Percentiles rank a stretch among this genome's conserved stretches.
phyloP scores from a whole-genome alignment of 2,113 vertebrate species.

The Sialia sialis region DNA sequence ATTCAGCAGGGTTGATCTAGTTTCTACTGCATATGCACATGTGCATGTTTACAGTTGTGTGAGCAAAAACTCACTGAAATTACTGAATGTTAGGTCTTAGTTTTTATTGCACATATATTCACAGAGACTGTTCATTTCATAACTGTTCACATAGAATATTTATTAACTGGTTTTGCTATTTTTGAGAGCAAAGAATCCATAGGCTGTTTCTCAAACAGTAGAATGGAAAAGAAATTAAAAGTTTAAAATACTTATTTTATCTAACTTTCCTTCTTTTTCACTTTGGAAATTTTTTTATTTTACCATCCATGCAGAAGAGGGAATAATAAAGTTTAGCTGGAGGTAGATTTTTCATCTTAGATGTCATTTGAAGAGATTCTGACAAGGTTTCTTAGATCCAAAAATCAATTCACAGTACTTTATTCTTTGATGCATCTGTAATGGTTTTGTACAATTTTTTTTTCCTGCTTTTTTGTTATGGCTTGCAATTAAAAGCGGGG shows the following conservation, averaged over 20 bases:
- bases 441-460: not conserved
- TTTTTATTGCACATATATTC: not conserved
- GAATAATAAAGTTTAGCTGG: not conserved
- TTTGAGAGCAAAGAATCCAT: not conserved
- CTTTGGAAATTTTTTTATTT: not conserved
- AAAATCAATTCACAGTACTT: not conserved
- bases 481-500: conserved; percentile 7
- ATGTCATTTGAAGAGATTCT: not conserved
- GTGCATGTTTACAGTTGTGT: not conserved
- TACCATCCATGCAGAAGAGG: not conserved
- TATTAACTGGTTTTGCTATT: not conserved
- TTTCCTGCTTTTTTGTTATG: not conserved
- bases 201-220: not conserved
- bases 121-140: not conserved
- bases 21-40: not conserved
- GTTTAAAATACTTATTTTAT: not conserved
- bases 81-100: not conserved
- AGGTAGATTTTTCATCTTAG: not conserved
- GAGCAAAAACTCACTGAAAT: not conserved
- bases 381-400: not conserved
- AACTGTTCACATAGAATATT: not conserved
- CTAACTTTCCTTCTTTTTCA: not conserved
- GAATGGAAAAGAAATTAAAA: not conserved
- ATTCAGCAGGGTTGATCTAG: not conserved
- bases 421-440: not conserved